phyloP scores from a whole-genome alignment of 2,888 invertebrate genomes.

The Serripes groenlandicus region DNA sequence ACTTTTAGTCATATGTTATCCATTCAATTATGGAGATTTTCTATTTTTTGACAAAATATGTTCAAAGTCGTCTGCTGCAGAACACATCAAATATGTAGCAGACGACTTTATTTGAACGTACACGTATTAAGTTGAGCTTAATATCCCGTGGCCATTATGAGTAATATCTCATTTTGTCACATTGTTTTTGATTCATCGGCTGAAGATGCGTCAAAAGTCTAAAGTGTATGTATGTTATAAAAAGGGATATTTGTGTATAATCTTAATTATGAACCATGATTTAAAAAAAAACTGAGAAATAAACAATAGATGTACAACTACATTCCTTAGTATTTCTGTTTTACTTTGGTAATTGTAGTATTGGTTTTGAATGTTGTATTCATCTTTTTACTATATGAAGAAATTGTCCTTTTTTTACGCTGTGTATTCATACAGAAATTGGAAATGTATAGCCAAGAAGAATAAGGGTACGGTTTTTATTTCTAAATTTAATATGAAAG shows the following conservation, averaged over 20 bases:
- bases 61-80: neutral
- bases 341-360: neutral
- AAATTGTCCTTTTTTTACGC: neutral
- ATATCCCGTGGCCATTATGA: too few species aligned
- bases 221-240: too few species aligned
- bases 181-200: too few species aligned
- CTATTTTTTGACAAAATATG: neutral
- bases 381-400: neutral
- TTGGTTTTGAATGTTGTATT: neutral
- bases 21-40: too few species aligned
- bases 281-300: too few species aligned
- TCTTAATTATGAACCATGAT: too few species aligned
- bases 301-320: neutral
- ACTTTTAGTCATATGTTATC: neutral
- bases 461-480: slow-evolving; percentile 2
- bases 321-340: neutral
- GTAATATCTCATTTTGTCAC: too few species aligned
- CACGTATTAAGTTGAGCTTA: too few species aligned
- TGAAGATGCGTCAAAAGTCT: too few species aligned
- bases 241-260: too few species aligned
- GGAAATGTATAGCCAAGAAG: neutral
- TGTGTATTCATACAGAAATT: neutral
- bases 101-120: too few species aligned
- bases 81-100: neutral
- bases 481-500: slow-evolving; percentile 18